Evolutionary conservation across 2,797 vertebrate species (phyloP), one percentile per base, ranked within the genome.

Genomic region (Gephyroberyx darwinii): DNA sequence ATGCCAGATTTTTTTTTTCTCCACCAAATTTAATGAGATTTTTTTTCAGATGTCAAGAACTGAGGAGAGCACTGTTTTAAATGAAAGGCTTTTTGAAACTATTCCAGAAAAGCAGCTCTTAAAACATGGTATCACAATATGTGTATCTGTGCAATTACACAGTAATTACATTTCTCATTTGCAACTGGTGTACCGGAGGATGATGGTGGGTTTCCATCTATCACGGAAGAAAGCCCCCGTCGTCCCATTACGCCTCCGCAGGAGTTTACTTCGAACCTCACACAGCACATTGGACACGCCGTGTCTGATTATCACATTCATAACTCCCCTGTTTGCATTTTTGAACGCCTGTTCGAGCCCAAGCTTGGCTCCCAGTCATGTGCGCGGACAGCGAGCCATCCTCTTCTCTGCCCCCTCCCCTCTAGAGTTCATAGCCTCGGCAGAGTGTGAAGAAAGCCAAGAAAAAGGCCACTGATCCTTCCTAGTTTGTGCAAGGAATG

Each of bases 241-340:
- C 53, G 5, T 71, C 71, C 72, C 68, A 71, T 86, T 68, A 73
- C 57, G 68, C 50, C 70, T 85, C 86, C 84, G 68, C 73, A 7
- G 53, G 84, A 75, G 66, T 54, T 10, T 50, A 33, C 74, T 66
- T 66, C 69, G 52, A 71, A 68, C 52, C 51, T 74, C 69, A 50
- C 61, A 37, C 55, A 71, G 58, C 79, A 58, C 82, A 62, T 10
- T 74, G 75, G 80, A 80, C 64, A 62, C 20, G 33, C 78, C 65
- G 37, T 63, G 52, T 72, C 51, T 71, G 47, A 85, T 88, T 77
- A 84, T 84, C 78, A 84, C 86, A 86, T 84, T 87, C 85, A 86
- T 85, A 81, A 64, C 74, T 77, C 33, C 8, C 19, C 39, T 77
- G 69, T 83, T 69, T 86, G 73, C 70, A 41, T 81, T 74, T 83